These are phyloP conservation scores for Elegia similella DNA, from an alignment of 2,888 invertebrate genomes.

Conservation along the genomic window DNA sequence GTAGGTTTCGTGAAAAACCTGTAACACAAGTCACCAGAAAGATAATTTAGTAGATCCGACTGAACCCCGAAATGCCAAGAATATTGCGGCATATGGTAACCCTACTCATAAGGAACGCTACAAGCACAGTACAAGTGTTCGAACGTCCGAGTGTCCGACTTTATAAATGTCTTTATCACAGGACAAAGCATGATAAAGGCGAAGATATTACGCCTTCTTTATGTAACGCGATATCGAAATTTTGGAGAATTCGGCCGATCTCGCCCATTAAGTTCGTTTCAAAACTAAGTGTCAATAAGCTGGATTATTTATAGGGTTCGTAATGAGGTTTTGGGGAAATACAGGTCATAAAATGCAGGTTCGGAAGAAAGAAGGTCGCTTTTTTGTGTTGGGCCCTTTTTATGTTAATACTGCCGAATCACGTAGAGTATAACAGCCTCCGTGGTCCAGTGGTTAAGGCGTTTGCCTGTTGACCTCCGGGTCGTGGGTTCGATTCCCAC, in stretches of 20 bases:
- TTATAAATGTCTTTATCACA: slow-evolving; percentile 51
- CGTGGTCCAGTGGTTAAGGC: no score
- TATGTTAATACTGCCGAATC: background rate
- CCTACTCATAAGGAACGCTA: slow-evolving; percentile 14
- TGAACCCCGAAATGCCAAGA: no score
- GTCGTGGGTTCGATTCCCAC: no score
- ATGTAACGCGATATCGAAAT: slow-evolving; percentile 58
- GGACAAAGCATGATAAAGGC: slow-evolving; percentile 45
- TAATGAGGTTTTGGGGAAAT: slow-evolving; percentile 41
- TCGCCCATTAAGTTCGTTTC: slow-evolving; percentile 45
- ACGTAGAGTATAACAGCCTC: no score
- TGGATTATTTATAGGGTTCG: slow-evolving; percentile 27
- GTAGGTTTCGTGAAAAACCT: no score
- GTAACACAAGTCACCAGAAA: no score
- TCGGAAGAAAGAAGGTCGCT: background rate
- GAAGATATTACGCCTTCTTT: slow-evolving; percentile 48
- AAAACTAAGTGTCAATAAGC: slow-evolving; percentile 47
- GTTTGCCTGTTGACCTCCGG: no score
- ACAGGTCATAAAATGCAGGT: slow-evolving; percentile 41
- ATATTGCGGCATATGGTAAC: background rate
- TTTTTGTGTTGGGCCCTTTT: background rate
- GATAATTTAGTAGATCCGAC: no score
- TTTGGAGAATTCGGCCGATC: slow-evolving; percentile 55
- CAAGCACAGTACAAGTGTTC: slow-evolving; percentile 23
- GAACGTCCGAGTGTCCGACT: slow-evolving; percentile 32